Percentiles rank a stretch among this genome's conserved stretches.
Evolutionary conservation across 2,888 invertebrate species (phyloP).

Genomic region (Tubiluchus corallicola): DNA sequence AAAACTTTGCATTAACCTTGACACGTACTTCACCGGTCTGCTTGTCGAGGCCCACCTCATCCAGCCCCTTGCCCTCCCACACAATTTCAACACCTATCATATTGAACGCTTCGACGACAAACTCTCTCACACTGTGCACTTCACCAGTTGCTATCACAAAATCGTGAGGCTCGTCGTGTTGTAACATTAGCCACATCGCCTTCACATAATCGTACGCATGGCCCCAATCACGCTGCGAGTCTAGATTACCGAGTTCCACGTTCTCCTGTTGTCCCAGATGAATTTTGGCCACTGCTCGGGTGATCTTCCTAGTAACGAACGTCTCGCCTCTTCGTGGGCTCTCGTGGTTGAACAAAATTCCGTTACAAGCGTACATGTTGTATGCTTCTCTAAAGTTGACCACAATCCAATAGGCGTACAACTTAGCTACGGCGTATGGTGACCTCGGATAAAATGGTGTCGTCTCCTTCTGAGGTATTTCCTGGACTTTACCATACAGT

Average conservation of each 20-base stretch:
- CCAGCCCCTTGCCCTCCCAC: conserved; percentile 70
- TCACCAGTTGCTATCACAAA: conserved; percentile 94
- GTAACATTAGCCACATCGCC: conserved; percentile 99
- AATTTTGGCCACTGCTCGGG: conserved; percentile 92
- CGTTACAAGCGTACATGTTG: conserved; percentile 84
- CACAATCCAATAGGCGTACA: conserved; percentile 90
- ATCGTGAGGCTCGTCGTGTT: conserved; percentile 74
- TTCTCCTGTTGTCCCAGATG: conserved; percentile 60
- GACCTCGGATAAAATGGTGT: conserved; percentile 32
- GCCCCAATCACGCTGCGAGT: conserved; percentile 94
- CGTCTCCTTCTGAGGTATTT: conserved; percentile 30
- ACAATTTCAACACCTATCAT: conserved; percentile 55
- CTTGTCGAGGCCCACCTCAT: conserved; percentile 61
- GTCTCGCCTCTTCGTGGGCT: conserved; percentile 88
- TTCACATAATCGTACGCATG: conserved; percentile 31
- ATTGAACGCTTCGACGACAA: conserved; percentile 76
- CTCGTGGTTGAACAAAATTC: conserved; percentile 89
- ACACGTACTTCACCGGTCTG: conserved; percentile 55
- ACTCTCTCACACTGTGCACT: conserved; percentile 83
- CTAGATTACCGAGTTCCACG: conserved; percentile 80
- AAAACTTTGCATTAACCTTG: conserved; percentile 77
- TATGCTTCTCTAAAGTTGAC: conserved; percentile 90
- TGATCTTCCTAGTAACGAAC: conserved; percentile 95
- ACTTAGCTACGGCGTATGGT: conserved; percentile 54
- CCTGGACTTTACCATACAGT: conserved; percentile 30